Evolutionary conservation across 2,888 invertebrate species (phyloP), one percentile per base, ranked within the genome.

Genomic region (Eilema sororculum): DNA sequence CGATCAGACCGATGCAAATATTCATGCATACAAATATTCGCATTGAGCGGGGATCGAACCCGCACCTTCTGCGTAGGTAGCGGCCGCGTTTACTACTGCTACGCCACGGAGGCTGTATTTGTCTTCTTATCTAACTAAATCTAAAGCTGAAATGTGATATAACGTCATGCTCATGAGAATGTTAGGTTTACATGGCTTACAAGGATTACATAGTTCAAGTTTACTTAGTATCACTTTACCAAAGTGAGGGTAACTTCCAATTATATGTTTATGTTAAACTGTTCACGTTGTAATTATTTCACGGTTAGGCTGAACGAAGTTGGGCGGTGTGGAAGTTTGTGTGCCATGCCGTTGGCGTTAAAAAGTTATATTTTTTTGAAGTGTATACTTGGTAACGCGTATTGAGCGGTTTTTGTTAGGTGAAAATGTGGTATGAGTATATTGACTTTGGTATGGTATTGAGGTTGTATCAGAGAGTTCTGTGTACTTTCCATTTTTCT

Each of bases 221-320:
- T 81, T 74, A 78, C 73, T 66, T 62, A 70, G 69, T 72, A 72
- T 79, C 67, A 74, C 71, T 72, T 79, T 75, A 73, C 75, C 52
- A 61, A 77, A 75, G 75, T 73, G 74, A 72, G 72, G 64, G 24
- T 30, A 33, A 73, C 46, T 68, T 65, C 57, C 65, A 70, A 73
- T 76, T 74, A 77, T 68, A 57, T 63, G 69, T 66, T 70, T 66
- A 58, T 62, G 25, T 62, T 71, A 57, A 60, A 65, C 59, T 67
- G 68, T 68, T 68, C 59, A 46, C 74, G 76, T 79, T 30, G 56
- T 73, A 65, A 71, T 78, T 76, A 71, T 76, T 70, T 70, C 37
- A 67, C 33, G 65, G 60, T 65, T 52, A 52, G 52, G 52, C 52
- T 25, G 37, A 22, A 9, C 24, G n/a, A 60, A 59, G 71, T 71